Percentiles rank a stretch among this genome's conserved stretches.
phyloP scores from a whole-genome alignment of 2,113 vertebrate species.

The Misgurnus mizolepis region DNA sequence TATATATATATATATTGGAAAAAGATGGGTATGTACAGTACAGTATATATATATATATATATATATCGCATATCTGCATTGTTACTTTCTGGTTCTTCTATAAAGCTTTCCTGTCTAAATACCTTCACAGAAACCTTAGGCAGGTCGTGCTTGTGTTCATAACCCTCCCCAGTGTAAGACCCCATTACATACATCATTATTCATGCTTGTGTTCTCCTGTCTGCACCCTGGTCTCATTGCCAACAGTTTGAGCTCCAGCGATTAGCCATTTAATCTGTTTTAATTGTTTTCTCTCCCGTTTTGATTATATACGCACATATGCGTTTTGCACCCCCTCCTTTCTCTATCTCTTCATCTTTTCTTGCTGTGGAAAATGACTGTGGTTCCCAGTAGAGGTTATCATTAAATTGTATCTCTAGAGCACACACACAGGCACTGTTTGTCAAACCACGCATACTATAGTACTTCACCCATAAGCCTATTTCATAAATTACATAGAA shows the following conservation, averaged over 20 bases:
- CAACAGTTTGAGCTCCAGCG: conserved; percentile 9
- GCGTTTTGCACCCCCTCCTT: background rate
- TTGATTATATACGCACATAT: background rate
- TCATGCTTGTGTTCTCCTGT: conserved; percentile 56
- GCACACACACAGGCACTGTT: background rate
- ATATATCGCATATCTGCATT: no score
- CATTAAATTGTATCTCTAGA: conserved; percentile 32
- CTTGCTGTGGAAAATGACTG: conserved; percentile 18
- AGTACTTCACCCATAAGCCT: no score
- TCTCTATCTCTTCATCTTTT: background rate
- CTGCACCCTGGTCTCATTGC: conserved; percentile 28
- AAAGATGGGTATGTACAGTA: no score
- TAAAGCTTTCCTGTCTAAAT: background rate
- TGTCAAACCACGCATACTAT: no score
- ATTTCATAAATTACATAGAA: no score
- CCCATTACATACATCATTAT: conserved; percentile 19
- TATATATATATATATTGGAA: no score
- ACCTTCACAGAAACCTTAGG: background rate
- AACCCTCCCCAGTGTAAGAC: conserved; percentile 7
- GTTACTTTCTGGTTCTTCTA: no score
- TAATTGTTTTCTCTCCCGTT: conserved; percentile 24
- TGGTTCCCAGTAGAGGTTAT: conserved; percentile 22
- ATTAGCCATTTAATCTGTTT: conserved; percentile 24
- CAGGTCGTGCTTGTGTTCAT: background rate
- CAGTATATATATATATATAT: no score